Conservation (phyloP, 2,888 invertebrate species). For the Ophion ellenae region DNA sequence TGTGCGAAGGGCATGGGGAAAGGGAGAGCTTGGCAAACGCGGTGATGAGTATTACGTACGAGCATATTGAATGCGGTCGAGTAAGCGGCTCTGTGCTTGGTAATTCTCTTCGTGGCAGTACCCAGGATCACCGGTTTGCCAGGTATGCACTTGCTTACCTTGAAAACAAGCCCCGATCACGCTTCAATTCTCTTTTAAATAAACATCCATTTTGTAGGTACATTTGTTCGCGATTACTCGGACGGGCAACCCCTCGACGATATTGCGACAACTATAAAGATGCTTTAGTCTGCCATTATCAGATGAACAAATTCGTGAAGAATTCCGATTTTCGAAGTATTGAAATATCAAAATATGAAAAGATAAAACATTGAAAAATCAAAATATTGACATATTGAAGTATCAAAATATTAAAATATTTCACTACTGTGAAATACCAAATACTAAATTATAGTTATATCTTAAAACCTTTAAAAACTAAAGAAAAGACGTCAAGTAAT, state of each 20-base stretch:
- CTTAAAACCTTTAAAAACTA: too few relatives aligned
- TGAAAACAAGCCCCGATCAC: constrained; percentile 14
- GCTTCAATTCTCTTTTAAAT: constrained; percentile 18
- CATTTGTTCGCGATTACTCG: constrained; percentile 1
- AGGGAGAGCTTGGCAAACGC: constrained; percentile 18
- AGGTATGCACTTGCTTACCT: constrained; percentile 13
- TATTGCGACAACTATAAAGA: not conserved
- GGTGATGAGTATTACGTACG: not conserved
- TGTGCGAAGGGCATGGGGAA: constrained; percentile 7
- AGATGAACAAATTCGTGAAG: too few relatives aligned
- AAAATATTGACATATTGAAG: too few relatives aligned
- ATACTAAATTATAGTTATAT: too few relatives aligned
- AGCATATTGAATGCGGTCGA: constrained; percentile 27
- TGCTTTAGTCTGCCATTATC: too few relatives aligned
- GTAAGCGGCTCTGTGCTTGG: constrained; percentile 26
- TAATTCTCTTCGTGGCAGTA: constrained; percentile 38
- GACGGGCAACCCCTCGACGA: not conserved
- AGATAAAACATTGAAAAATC: too few relatives aligned
- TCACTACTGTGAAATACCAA: too few relatives aligned
- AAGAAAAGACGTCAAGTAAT: too few relatives aligned
- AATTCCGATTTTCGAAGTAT: too few relatives aligned
- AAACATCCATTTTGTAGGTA: constrained; percentile 9
- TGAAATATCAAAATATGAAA: too few relatives aligned
- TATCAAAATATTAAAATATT: too few relatives aligned
- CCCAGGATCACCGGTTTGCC: constrained; percentile 6